Conservation (phyloP, 2,888 invertebrate species). For the Thera britannica region DNA sequence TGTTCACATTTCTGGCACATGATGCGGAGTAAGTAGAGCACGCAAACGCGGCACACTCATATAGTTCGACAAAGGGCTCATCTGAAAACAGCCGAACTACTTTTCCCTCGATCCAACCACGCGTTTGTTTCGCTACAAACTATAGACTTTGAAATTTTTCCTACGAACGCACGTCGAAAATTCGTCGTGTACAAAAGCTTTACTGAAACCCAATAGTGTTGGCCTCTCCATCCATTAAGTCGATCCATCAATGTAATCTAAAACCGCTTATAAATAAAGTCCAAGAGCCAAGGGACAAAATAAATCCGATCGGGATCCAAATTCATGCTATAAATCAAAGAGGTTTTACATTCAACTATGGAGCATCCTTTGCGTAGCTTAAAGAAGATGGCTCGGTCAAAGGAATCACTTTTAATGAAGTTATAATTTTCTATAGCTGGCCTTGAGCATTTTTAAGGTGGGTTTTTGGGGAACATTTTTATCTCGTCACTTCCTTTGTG, state of each 20-base stretch:
- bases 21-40: too few relatives aligned
- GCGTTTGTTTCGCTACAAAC: not conserved
- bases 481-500: too few relatives aligned
- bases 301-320: conserved; percentile 47
- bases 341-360: conserved; percentile 42
- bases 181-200: conserved; percentile 1
- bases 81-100: too few relatives aligned
- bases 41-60: too few relatives aligned
- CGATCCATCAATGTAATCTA: conserved; percentile 68
- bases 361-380: conserved; percentile 8
- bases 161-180: not conserved
- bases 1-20: too few relatives aligned
- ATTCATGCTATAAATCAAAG: conserved; percentile 53
- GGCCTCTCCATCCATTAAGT: conserved; percentile 55
- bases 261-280: conserved; percentile 62
- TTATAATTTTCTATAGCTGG: too few relatives aligned
- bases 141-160: too few relatives aligned
- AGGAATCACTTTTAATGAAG: too few relatives aligned
- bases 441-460: too few relatives aligned
- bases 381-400: not conserved
- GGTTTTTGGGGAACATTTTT: too few relatives aligned
- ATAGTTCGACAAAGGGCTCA: too few relatives aligned
- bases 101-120: too few relatives aligned
- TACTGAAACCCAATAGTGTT: conserved; percentile 36
- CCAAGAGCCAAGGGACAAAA: conserved; percentile 50